Evolutionary conservation across 2,113 vertebrate genomes (phyloP), one percentile per base, ranked within the genome.

Genomic region (Corvus cornix): DNA sequence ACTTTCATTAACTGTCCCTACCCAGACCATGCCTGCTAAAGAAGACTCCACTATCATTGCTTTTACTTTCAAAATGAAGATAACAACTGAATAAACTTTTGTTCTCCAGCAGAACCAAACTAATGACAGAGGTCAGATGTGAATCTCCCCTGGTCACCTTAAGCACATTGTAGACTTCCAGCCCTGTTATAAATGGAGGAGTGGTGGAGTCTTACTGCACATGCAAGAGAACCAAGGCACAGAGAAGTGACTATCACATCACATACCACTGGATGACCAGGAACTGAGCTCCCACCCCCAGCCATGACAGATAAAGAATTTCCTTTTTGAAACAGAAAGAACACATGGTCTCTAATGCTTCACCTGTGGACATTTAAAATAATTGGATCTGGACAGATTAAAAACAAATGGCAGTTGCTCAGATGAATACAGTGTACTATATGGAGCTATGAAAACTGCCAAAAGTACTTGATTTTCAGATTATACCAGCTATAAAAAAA

Each of bases 401-500:
- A 92, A 93, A 88, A 87, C 70, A 90, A 96, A 86, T 41, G 49
- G 73, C 85, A 88, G 64, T 52, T 80, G 82, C 68, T 84, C 60
- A 49, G 85, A 94, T 81, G 79, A 93, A 88, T 59, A 70, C 6
- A 80, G 35, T 49, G 26, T 55, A 70, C 94, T 86, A 58, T 30
- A 70, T n/a, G 39, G 62, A 87, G 63, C 78, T 59, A 89, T 22
- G 1, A 69, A 91, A 94, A 33, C 78, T 80, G 93, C 74, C 94
- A 96, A 27, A 77, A 90, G 82, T 74, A 93, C 92, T 94, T 86
- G 76, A 93, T 95, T 95, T 93, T 92, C 73, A 84, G 89, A 93
- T 95, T 92, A 93, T 68, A 93, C 60, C 84, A 95, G 73, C 89
- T 3, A 1, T 95, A 93, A 95, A 96, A 95, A 95, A 96, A 89